Conservation (phyloP, 1,140 invertebrate species). For the Pachypeltis micranthus region DNA sequence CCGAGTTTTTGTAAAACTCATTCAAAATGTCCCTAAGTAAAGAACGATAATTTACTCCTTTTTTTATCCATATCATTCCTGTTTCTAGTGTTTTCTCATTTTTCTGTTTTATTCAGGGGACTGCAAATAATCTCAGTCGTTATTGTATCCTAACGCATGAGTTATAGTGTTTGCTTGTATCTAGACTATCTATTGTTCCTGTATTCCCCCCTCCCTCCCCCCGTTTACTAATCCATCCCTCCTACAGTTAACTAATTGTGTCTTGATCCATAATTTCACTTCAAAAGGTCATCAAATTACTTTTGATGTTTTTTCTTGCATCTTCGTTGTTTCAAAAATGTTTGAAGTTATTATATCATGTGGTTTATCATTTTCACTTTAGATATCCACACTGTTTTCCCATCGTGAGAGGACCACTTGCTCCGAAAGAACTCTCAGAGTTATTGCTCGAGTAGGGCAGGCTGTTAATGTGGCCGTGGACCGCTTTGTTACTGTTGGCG, state of each 20-base stretch:
- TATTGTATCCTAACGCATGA: too few relatives aligned
- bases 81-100: not conserved
- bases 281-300: not conserved
- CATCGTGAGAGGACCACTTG: conserved; percentile 34
- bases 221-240: too few relatives aligned
- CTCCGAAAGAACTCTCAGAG: conserved; percentile 47
- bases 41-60: not conserved
- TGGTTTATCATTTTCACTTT: conserved; percentile 34
- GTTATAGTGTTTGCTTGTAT: not conserved
- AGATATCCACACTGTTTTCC: conserved; percentile 84
- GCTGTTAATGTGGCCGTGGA: conserved; percentile 93
- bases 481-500: conserved; percentile 92
- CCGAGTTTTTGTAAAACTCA: too few relatives aligned
- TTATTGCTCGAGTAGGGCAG: conserved; percentile 84
- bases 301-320: conserved; percentile 4
- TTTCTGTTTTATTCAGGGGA: not conserved
- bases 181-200: too few relatives aligned
- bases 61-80: not conserved
- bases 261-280: not conserved
- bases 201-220: too few relatives aligned
- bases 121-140: not conserved
- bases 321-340: conserved; percentile 6
- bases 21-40: too few relatives aligned
- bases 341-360: not conserved
- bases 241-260: not conserved